Evolutionary conservation across 2,888 invertebrate species (phyloP), one percentile per base, ranked within the genome.

Genomic region (Conchocele bisecta): DNA sequence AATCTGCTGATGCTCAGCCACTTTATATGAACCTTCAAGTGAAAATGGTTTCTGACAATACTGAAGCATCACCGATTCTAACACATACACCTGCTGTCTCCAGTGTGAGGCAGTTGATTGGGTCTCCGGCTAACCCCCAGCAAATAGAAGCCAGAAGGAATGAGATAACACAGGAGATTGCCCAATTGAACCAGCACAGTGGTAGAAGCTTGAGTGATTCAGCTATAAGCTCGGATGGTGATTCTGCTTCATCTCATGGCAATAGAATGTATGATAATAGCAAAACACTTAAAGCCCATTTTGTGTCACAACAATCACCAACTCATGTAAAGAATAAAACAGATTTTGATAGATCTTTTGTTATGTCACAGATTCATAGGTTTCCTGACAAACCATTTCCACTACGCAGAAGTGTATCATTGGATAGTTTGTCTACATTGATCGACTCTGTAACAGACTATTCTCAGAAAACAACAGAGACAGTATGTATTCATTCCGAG

Each of bases 151-250:
- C 63, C 20, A 37, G 79, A 17, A 81, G 79, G 67, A 69, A 65
- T 68, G 79, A 85, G 61, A 68, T 85, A 6, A 79, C 85, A 58
- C 75, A 78, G 26, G 78, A 82, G 70, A 79, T 85, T 37, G 81
- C 75, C 9, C 75, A 70, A 29, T 63, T 86, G 17, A 75, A 85
- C 35, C 64, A n/a, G n/a, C n/a, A 69, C n/a, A 66, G 78, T 56
- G 72, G 79, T 3, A 73, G 85, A 22, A 84, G 85, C 54, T 64
- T 83, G 28, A 87, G 87, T 79, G 89, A 89, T 54, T 89, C 89
- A 2, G 89, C 89, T 15, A 87, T 89, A 15, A 87, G 88, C 68
- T 89, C 88, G 26, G 89, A 88, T 71, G 76, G 82, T 28, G 88
- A 88, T 41, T 85, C 86, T 6, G 69, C 80, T 22, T 79, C 80